Percentiles rank a stretch among this genome's conserved stretches.
phyloP scores from a whole-genome alignment of 2,888 invertebrate genomes.

The Hermaeophaga mercurialis region DNA sequence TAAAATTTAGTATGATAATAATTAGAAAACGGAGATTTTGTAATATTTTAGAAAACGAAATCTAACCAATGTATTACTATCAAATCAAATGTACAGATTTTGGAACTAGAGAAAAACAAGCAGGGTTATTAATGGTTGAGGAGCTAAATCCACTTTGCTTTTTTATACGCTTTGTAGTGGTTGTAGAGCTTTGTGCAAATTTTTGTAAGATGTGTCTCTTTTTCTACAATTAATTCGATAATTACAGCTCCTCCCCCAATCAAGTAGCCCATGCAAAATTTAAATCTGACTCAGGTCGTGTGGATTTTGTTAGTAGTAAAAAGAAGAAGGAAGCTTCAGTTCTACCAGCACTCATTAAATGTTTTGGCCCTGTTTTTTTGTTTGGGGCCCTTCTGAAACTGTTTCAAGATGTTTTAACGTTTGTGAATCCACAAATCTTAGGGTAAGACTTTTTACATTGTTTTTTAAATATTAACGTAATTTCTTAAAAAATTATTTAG shows the following conservation, averaged over 20 bases:
- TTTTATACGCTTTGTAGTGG: constrained; percentile 8
- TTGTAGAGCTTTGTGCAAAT: constrained; percentile 18
- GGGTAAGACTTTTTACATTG: constrained; percentile 69
- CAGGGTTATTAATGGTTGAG: neutral
- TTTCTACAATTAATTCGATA: neutral
- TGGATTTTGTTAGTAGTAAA: constrained; percentile 72
- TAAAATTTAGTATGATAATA: too few species aligned
- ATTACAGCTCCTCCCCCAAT: constrained; percentile 26
- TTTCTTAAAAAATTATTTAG: too few species aligned
- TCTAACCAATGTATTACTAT: too few species aligned
- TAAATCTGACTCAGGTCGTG: constrained; percentile 71
- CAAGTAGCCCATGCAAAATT: constrained; percentile 66
- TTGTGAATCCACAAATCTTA: constrained; percentile 87
- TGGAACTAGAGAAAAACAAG: too few species aligned
- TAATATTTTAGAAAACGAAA: too few species aligned
- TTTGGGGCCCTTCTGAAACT: constrained; percentile 86
- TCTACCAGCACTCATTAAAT: constrained; percentile 79
- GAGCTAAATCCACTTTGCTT: neutral
- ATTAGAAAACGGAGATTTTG: too few species aligned
- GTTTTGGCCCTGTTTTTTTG: constrained; percentile 86
- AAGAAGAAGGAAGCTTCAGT: constrained; percentile 80
- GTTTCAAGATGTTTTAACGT: constrained; percentile 81
- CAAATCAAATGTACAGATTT: too few species aligned
- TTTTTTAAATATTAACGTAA: too few species aligned
- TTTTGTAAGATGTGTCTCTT: neutral